Conservation (phyloP, 2,797 vertebrate species). For the Brachyrhaphis roseni region DNA sequence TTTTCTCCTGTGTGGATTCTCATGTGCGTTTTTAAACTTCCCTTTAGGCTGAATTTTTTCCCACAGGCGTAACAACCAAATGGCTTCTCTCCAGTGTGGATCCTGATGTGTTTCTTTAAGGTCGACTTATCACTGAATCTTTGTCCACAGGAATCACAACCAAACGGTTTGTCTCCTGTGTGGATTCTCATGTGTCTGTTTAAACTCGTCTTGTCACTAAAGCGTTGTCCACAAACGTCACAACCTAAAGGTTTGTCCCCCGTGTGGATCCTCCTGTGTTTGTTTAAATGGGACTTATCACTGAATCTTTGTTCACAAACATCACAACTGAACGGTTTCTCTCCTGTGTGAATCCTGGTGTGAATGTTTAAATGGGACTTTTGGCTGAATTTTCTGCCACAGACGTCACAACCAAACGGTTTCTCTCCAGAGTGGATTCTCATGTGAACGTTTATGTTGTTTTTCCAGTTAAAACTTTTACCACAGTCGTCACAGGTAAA, state of each 20-base stretch:
- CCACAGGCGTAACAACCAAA: neutral
- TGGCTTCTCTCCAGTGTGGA: neutral
- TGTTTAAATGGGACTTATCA: constrained; percentile 6
- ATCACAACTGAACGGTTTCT: constrained; percentile 1
- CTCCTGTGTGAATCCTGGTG: neutral
- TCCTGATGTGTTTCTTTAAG: neutral
- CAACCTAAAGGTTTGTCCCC: neutral
- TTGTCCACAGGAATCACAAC: neutral
- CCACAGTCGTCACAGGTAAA: neutral
- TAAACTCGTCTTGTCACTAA: neutral
- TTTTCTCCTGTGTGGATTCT: constrained; percentile 2
- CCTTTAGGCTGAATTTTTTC: neutral
- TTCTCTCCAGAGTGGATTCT: constrained; percentile 1
- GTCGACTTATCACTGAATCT: constrained; percentile 1
- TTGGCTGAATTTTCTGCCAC: neutral
- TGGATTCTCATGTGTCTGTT: constrained; percentile 2
- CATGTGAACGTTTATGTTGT: constrained; percentile 1
- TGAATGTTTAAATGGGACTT: constrained; percentile 5
- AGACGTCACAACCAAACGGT: neutral
- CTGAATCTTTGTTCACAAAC: neutral
- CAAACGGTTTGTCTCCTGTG: neutral
- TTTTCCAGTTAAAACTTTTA: constrained; percentile 3
- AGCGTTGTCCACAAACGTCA: neutral
- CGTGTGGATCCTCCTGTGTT: neutral
- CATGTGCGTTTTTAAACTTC: neutral